Conservation (phyloP, 2,888 invertebrate species). For the Cheilosia vulpina region DNA sequence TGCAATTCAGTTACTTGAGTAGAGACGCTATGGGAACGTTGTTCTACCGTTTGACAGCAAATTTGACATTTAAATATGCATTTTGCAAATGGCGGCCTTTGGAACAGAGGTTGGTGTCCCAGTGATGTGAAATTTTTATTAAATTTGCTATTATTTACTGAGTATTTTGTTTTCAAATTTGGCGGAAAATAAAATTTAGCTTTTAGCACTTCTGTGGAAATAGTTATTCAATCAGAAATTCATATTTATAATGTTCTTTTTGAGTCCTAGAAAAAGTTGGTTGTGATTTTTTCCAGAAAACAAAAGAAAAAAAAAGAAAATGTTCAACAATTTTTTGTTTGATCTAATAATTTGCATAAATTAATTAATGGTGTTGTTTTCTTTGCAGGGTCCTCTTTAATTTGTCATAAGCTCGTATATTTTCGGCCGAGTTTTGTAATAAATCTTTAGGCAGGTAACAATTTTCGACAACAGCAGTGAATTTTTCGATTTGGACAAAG, state of each 20-base stretch:
- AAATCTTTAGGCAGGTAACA: not conserved
- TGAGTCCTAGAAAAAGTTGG: conserved; percentile 2
- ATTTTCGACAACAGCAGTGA: not conserved
- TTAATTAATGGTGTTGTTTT: conserved; percentile 19
- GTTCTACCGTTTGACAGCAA: conserved; percentile 74
- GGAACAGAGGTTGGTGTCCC: conserved; percentile 61
- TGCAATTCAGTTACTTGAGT: conserved; percentile 72
- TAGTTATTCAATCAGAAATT: not conserved
- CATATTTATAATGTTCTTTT: conserved; percentile 7
- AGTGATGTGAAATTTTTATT: conserved; percentile 38
- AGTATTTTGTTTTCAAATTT: conserved; percentile 18
- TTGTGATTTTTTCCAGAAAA: not conserved
- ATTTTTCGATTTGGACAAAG: not conserved
- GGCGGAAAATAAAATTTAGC: conserved; percentile 13
- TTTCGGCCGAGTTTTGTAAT: conserved; percentile 15
- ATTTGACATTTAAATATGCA: conserved; percentile 74
- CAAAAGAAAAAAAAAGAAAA: not conserved
- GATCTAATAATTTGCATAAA: conserved; percentile 23
- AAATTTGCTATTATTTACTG: conserved; percentile 22
- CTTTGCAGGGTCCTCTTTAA: conserved; percentile 44
- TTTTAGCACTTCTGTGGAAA: not conserved
- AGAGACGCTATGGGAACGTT: conserved; percentile 75
- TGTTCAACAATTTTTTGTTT: conserved; percentile 8
- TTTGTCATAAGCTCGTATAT: not conserved
- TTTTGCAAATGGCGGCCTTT: conserved; percentile 75